Conservation (phyloP, 2,888 invertebrate genomes). For the Antheraea yamamai region DNA sequence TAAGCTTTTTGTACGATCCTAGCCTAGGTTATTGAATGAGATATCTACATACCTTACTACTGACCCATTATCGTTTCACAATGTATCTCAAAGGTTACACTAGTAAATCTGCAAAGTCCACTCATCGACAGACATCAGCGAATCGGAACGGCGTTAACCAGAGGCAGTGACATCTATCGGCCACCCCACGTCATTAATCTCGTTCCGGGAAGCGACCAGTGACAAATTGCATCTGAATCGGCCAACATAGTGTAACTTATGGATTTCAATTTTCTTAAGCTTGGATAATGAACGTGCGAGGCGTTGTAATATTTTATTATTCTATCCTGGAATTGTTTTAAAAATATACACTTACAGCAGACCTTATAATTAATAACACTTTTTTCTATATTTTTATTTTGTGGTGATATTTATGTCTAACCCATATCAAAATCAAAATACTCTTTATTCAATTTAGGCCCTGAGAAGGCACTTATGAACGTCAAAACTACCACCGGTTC, state of each 20-base stretch:
- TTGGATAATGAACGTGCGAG: neutral
- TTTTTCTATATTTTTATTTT: neutral
- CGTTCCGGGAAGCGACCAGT: neutral
- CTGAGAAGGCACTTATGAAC: no score
- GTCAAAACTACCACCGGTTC: no score
- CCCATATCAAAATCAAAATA: no score
- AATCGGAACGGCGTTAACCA: neutral
- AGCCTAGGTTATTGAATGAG: no score
- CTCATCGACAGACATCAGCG: neutral
- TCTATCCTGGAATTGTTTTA: neutral
- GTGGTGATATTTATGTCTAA: no score
- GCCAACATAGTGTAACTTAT: neutral
- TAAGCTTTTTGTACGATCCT: no score
- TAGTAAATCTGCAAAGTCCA: neutral
- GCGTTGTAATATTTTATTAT: neutral
- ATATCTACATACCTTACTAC: no score
- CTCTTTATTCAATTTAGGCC: no score
- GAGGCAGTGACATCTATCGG: constrained; percentile 22
- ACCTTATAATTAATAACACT: neutral
- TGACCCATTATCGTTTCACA: neutral
- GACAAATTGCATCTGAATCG: constrained; percentile 9
- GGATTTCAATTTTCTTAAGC: neutral
- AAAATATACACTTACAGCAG: neutral
- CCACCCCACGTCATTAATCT: constrained; percentile 14
- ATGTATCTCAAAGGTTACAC: neutral